Evolutionary conservation across 2,888 invertebrate species (phyloP), one percentile per base, ranked within the genome.

Genomic region (Yponomeuta sedellus): DNA sequence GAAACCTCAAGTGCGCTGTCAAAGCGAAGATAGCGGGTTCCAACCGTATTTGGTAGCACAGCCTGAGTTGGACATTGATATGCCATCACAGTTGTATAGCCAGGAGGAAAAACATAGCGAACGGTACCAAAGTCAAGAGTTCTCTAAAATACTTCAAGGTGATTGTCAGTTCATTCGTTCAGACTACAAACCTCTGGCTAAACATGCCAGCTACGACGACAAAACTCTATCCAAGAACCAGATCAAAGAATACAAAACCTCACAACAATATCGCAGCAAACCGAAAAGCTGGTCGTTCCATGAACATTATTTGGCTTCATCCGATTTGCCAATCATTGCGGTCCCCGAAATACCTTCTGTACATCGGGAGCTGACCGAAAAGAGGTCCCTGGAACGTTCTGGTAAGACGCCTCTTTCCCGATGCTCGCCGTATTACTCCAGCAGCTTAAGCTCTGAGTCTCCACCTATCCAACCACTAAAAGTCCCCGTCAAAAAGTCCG

Each of bases 341-440:
- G 92, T 93, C 25, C 93, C 93, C 61, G 93, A 92, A 75, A 74
- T 89, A 80, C 89, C 84, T 72, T 86, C 77, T 72, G 92, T 77
- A 58, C 86, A 88, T 70, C 83, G 84, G 80, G 92, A 86, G 79
- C 81, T 81, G 73, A 88, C 78, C 76, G 92, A 82, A 77, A 92
- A 75, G 75, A 92, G 81, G 69, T 79, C 80, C 2, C 75, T 71
- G 12, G 91, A 91, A 64, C 77, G 89, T 67, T 92, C 92, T 67
- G 92, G 86, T 58, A 93, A 93, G 75, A 91, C 91, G 19, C 92
- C 92, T 71, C 80, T 95, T 40, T 92, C 94, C 0, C 94, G 94
- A 77, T 95, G 95, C 75, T 95, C 95, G 1, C 95, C 95, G 0
- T 95, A 95, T 77, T 95, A 95, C 79, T 95, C 95, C 39, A 95